Conservation (phyloP, 2,113 vertebrate genomes). For the Datnioides undecimradiatus region DNA sequence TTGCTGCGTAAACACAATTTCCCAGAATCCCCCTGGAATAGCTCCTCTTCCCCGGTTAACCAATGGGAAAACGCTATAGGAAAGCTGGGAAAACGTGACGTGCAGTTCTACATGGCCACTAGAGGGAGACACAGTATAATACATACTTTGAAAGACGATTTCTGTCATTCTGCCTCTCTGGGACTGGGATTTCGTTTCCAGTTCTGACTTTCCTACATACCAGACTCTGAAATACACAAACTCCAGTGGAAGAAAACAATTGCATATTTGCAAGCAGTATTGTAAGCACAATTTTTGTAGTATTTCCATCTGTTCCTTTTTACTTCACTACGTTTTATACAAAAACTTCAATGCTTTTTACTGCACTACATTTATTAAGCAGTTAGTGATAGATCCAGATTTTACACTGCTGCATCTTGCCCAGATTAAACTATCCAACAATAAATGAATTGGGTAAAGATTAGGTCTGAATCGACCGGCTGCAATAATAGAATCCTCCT, state of each 20-base stretch:
- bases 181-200: not conserved
- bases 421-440: not conserved
- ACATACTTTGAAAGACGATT: not conserved
- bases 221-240: not conserved
- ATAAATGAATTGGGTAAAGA: not conserved
- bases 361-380: not conserved
- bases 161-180: not conserved
- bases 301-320: not conserved
- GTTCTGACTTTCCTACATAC: not conserved
- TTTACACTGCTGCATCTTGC: not conserved
- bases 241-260: not conserved
- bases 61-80: constrained; percentile 10
- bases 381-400: not conserved
- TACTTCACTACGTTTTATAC: not conserved
- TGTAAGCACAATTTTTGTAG: not conserved
- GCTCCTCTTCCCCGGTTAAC: not conserved
- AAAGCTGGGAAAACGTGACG: not conserved
- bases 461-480: not conserved
- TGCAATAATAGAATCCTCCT: not conserved
- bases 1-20: constrained; percentile 29
- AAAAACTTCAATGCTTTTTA: not conserved
- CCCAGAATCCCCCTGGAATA: constrained; percentile 54
- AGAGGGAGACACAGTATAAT: constrained; percentile 46
- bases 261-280: not conserved
- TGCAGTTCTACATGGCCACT: constrained; percentile 26